Conservation (phyloP, 2,888 invertebrate genomes). For the Metopia argyrocephala region DNA sequence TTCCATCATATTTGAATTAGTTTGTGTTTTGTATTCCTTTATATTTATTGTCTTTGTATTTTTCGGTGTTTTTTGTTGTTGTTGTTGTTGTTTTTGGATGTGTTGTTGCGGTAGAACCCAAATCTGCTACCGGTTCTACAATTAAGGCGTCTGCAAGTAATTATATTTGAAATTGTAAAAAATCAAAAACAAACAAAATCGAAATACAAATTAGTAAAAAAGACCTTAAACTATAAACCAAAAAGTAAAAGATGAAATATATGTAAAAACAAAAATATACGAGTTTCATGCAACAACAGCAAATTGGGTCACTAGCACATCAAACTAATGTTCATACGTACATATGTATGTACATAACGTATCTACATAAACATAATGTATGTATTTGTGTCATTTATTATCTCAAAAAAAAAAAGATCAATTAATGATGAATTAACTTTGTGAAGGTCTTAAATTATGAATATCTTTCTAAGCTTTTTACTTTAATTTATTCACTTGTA, state of each 20-base stretch:
- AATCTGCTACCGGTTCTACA: no score
- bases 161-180: no score
- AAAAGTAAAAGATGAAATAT: not conserved
- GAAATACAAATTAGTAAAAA: no score
- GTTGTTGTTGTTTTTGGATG: not conserved
- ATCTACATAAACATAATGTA: no score
- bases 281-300: not conserved
- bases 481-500: slow-evolving; percentile 41
- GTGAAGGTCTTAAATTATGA: slow-evolving; percentile 9
- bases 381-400: no score
- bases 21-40: not conserved
- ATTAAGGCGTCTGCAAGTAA: no score
- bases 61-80: not conserved
- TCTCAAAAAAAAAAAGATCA: no score
- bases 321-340: not conserved
- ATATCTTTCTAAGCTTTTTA: slow-evolving; percentile 22
- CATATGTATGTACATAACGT: no score
- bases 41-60: not conserved
- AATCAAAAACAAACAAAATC: not conserved
- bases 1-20: not conserved
- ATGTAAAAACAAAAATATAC: not conserved
- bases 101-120: no score
- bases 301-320: slow-evolving; percentile 51
- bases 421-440: no score
- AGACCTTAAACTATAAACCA: no score